A percentile compares a stretch with the other conserved stretches of the same genome.
phyloP scores from a whole-genome alignment of 2,797 vertebrate species.

The Oreochromis mossambicus region DNA sequence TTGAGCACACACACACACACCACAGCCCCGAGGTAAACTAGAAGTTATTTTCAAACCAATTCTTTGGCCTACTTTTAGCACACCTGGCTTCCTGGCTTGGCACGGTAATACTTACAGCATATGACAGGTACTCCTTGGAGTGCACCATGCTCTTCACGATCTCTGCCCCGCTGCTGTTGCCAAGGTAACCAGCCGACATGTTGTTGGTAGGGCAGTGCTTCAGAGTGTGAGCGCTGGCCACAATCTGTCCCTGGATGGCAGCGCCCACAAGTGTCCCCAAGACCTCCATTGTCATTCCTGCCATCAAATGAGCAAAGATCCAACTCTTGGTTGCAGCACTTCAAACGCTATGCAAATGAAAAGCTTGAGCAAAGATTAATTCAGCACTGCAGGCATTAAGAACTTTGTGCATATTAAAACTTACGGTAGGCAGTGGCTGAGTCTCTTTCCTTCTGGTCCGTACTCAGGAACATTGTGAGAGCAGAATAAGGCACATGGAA shows the following conservation, averaged over 20 bases:
- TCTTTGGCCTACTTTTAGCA: constrained; percentile 31
- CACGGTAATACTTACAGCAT: constrained; percentile 79
- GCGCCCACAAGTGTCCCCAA: constrained; percentile 91
- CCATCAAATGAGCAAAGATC: background rate
- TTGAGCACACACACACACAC: constrained; percentile 7
- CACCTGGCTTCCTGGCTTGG: constrained; percentile 41
- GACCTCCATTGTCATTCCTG: constrained; percentile 95
- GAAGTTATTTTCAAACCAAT: constrained; percentile 35
- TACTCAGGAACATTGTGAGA: constrained; percentile 97
- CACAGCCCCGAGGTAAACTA: background rate
- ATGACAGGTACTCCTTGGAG: constrained; percentile 73
- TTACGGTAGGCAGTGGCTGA: constrained; percentile 94
- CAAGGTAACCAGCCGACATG: constrained; percentile 56
- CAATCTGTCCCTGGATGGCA: constrained; percentile 90
- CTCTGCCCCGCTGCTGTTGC: constrained; percentile 73
- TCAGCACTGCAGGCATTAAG: background rate
- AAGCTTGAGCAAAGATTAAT: background rate
- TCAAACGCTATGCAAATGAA: background rate
- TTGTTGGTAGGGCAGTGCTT: constrained; percentile 79
- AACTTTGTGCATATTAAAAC: constrained; percentile 23
- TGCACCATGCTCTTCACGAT: constrained; percentile 63
- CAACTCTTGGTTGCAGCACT: background rate
- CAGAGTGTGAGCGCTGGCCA: constrained; percentile 85
- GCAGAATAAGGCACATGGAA: constrained; percentile 95
- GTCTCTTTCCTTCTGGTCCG: constrained; percentile 89